Conservation (phyloP, 2,113 vertebrate species). For the Antigone vipio region DNA sequence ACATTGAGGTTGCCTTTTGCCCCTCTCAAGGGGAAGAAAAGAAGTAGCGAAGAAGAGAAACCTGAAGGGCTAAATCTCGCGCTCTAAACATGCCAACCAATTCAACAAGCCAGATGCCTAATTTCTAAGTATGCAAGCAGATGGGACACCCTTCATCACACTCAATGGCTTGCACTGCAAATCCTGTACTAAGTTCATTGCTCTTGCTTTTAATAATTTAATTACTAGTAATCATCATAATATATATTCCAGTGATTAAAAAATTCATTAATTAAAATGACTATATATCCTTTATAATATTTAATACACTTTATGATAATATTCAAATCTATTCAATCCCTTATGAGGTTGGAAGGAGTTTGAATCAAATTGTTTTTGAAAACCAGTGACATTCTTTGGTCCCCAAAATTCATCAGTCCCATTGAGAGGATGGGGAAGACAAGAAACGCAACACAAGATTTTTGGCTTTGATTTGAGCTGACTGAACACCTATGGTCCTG, state of each 20-base stretch:
- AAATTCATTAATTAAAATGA: background rate
- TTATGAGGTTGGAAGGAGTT: background rate
- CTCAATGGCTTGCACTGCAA: background rate
- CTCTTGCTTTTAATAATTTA: background rate
- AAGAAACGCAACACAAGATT: background rate
- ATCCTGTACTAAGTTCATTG: background rate
- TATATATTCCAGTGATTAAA: background rate
- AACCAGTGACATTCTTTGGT: background rate
- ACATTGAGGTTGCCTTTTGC: background rate
- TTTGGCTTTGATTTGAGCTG: background rate
- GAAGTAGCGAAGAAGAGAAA: background rate
- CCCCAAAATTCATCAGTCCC: background rate
- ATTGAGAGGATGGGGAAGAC: background rate
- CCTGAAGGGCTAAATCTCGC: background rate
- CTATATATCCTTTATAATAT: background rate
- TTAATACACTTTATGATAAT: background rate
- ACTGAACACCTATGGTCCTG: background rate
- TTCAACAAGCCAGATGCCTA: background rate
- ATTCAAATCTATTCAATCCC: background rate
- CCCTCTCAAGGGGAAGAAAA: background rate
- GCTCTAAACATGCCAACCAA: rapidly evolving
- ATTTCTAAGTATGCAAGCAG: background rate
- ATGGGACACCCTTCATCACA: background rate
- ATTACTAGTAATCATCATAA: background rate
- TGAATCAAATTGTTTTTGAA: background rate